These are phyloP conservation scores for Apotomis betuletana DNA, from an alignment of 2,888 invertebrate genomes.

Conservation along the genomic window DNA sequence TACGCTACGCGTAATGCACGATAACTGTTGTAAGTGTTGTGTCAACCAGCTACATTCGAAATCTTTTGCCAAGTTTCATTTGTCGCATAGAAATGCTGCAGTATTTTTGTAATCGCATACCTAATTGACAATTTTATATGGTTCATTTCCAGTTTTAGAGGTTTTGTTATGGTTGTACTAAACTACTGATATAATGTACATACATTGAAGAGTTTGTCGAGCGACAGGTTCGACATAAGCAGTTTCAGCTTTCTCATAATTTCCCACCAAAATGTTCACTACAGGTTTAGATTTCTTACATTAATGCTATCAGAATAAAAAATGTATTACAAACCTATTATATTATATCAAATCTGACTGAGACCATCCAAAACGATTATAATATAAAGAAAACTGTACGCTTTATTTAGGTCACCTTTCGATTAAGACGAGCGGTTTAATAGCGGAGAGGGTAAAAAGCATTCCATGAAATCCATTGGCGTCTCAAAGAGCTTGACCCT, in stretches of 20 bases:
- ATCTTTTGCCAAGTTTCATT: background rate
- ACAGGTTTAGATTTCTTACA: too few relatives aligned
- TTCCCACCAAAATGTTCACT: too few relatives aligned
- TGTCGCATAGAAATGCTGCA: background rate
- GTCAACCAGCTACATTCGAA: background rate
- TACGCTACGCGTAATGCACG: too few relatives aligned
- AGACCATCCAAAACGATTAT: conserved; percentile 5
- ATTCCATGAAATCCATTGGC: conserved; percentile 52
- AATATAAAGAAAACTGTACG: conserved; percentile 4
- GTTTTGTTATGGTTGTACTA: too few relatives aligned
- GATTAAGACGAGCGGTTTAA: conserved; percentile 44
- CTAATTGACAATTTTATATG: background rate
- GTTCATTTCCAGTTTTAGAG: too few relatives aligned
- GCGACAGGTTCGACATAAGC: too few relatives aligned
- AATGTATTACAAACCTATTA: background rate
- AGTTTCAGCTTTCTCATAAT: too few relatives aligned
- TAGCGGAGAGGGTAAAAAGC: conserved; percentile 53
- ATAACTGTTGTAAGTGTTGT: too few relatives aligned
- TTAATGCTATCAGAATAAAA: too few relatives aligned
- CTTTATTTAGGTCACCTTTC: conserved; percentile 33
- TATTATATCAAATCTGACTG: background rate
- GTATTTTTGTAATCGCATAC: background rate
- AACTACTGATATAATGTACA: too few relatives aligned
- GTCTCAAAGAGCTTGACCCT: conserved; percentile 47
- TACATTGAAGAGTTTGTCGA: too few relatives aligned